These are phyloP conservation scores for Blomia tropicalis DNA, from an alignment of 2,888 invertebrate species.

Conservation along the genomic window DNA sequence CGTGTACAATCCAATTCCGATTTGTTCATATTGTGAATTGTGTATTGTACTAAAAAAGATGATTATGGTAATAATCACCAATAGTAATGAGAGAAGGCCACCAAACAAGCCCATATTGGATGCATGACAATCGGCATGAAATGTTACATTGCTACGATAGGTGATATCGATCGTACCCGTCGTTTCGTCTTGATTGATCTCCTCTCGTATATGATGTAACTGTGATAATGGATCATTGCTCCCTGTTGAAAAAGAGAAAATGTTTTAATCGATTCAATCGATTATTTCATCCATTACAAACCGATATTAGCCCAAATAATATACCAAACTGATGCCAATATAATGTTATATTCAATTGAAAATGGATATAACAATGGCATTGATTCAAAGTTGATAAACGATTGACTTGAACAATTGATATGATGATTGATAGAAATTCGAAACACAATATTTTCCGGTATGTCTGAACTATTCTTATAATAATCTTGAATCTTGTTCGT, in stretches of 20 bases:
- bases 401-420: conserved; percentile 15
- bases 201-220: conserved; percentile 26
- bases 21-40: conserved; percentile 36
- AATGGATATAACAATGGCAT: conserved; percentile 54
- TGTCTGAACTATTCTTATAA: not conserved
- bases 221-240: conserved; percentile 18
- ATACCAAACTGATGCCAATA: conserved; percentile 59
- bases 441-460: not conserved
- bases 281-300: not conserved
- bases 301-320: conserved; percentile 57
- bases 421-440: conserved; percentile 2
- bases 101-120: conserved; percentile 57
- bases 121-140: conserved; percentile 54
- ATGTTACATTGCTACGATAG: conserved; percentile 38
- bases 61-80: conserved; percentile 45
- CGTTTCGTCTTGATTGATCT: conserved; percentile 23
- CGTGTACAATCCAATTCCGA: conserved; percentile 29
- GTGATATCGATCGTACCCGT: conserved; percentile 29
- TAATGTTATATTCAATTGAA: conserved; percentile 60
- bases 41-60: conserved; percentile 45
- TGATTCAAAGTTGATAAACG: conserved; percentile 12
- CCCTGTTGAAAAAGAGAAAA: not conserved
- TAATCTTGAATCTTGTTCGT: conserved; percentile 8
- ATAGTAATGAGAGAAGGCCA: conserved; percentile 47
- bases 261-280: not conserved